Conservation (phyloP, 2,888 invertebrate genomes). For the Carterocephalus palaemon region DNA sequence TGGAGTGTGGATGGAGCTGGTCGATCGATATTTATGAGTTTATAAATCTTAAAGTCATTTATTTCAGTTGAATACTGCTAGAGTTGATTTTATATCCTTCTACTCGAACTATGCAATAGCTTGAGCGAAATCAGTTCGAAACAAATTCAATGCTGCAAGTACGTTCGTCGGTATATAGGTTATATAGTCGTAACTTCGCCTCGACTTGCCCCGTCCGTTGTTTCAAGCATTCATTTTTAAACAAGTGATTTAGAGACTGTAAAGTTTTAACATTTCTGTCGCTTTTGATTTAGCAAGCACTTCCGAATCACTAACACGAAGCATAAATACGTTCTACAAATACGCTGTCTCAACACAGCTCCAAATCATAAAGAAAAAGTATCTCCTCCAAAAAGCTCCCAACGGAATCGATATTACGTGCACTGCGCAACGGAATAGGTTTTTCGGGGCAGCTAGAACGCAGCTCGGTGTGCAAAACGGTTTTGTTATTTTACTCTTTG, state of each 20-base stretch:
- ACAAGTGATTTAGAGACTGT: slow-evolving; percentile 58
- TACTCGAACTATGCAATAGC: slow-evolving; percentile 58
- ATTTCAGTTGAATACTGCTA: slow-evolving; percentile 43
- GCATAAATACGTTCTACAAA: slow-evolving; percentile 32
- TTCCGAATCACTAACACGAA: slow-evolving; percentile 32
- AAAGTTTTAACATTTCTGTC: slow-evolving; percentile 43
- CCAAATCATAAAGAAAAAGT: slow-evolving; percentile 33
- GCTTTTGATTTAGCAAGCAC: slow-evolving; percentile 35
- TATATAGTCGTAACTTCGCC: slow-evolving; percentile 57
- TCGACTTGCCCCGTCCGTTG: slow-evolving; percentile 53
- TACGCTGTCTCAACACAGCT: slow-evolving; percentile 29
- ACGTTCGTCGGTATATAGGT: slow-evolving; percentile 46
- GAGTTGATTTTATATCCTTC: slow-evolving; percentile 53
- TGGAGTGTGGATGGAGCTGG: no score
- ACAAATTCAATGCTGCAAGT: slow-evolving; percentile 56
- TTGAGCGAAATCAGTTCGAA: slow-evolving; percentile 51
- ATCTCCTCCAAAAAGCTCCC: slow-evolving; percentile 25
- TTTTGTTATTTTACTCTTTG: slow-evolving; percentile 32
- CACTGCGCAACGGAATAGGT: slow-evolving; percentile 26
- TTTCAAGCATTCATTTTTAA: slow-evolving; percentile 58
- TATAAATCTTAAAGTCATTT: slow-evolving; percentile 36
- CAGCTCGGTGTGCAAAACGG: slow-evolving; percentile 15
- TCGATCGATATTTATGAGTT: neutral
- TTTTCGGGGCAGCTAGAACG: slow-evolving; percentile 26
- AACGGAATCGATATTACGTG: slow-evolving; percentile 26